These are phyloP conservation scores for Hydrozoanthus gracilis DNA, from an alignment of 92 coral and sea anemone genomes.

Conservation along the genomic window DNA sequence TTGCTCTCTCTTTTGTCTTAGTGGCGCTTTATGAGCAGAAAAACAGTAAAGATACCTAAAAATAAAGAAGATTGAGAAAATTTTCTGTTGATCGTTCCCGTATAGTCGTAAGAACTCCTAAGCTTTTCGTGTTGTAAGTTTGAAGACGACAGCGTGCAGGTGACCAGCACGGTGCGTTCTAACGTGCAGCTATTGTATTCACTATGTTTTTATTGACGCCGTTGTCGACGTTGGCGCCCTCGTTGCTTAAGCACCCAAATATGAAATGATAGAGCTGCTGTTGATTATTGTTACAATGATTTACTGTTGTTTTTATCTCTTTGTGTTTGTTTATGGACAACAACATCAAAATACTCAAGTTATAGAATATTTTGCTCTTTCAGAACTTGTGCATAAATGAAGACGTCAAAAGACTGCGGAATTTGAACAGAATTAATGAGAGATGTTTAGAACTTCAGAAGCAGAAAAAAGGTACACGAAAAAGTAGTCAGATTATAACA, in stretches of 20 bases:
- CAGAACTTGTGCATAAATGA: constrained; percentile 92
- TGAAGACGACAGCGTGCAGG: no score
- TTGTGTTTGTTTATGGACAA: neutral
- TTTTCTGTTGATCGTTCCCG: neutral
- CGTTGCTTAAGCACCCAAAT: no score
- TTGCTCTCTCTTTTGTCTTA: neutral
- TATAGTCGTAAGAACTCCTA: neutral
- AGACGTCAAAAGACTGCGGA: constrained; percentile 83
- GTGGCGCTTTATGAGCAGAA: no score
- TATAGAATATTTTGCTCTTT: neutral
- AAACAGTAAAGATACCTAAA: no score
- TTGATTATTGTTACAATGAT: neutral
- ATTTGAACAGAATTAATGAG: constrained; percentile 89
- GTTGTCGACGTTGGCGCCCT: no score
- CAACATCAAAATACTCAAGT: neutral
- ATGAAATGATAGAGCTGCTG: neutral
- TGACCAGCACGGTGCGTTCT: no score
- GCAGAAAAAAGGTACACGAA: constrained; percentile 61
- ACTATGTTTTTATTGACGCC: neutral
- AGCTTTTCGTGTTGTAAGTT: neutral
- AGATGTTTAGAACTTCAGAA: constrained; percentile 95
- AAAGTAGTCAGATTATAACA: neutral
- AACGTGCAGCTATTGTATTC: no score
- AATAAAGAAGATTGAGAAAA: no score
- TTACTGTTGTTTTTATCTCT: neutral